phyloP scores from a whole-genome alignment of 2,888 invertebrate genomes.

The Pilophorus perplexus region DNA sequence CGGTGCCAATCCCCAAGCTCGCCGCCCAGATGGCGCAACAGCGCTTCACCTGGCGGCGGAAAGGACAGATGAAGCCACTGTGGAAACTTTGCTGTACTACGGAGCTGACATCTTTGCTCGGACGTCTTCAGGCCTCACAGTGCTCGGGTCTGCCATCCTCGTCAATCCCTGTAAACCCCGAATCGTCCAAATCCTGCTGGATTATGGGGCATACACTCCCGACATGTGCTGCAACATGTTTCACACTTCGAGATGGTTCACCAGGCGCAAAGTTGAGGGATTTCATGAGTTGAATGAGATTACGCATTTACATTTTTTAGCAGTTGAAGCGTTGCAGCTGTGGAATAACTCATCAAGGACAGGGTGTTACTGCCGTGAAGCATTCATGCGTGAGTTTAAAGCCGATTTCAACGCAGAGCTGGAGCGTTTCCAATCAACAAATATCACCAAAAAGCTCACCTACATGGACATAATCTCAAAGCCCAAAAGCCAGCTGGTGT shows the following conservation, averaged over 20 bases:
- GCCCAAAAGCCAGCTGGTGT: constrained; percentile 9
- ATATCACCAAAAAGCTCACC: neutral
- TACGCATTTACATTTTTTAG: neutral
- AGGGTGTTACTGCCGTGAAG: neutral
- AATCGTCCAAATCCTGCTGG: neutral
- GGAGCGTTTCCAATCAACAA: neutral
- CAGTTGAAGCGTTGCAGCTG: neutral
- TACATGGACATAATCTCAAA: constrained; percentile 2
- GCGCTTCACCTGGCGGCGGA: constrained; percentile 11
- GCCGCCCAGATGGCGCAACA: neutral
- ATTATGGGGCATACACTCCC: constrained; percentile 2
- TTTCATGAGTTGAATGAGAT: neutral
- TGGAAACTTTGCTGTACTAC: constrained; percentile 10
- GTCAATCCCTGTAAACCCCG: neutral
- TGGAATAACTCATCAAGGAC: neutral
- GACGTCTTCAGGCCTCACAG: neutral
- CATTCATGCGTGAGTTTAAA: neutral
- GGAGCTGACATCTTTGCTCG: constrained; percentile 3
- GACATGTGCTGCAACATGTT: constrained; percentile 11
- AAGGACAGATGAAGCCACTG: neutral
- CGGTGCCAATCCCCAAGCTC: neutral
- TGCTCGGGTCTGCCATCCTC: neutral
- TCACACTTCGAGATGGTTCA: neutral
- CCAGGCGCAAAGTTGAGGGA: neutral
- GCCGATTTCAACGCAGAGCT: neutral